A percentile compares a stretch with the other conserved stretches of the same genome.
These are phyloP conservation scores for Amazona guildingii DNA, from an alignment of 2,113 vertebrate species.

Conservation along the genomic window DNA sequence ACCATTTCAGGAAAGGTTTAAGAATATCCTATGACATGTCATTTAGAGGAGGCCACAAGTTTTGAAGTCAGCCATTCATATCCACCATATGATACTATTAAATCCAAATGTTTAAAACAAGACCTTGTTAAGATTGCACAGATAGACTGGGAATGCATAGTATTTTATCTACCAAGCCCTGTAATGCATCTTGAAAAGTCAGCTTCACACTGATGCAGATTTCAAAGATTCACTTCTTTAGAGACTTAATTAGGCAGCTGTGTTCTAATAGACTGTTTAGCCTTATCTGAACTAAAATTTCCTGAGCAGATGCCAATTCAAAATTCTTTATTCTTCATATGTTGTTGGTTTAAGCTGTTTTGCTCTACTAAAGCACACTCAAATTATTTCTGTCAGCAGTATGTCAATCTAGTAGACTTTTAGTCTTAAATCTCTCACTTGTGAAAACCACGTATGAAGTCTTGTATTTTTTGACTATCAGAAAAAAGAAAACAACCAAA, in stretches of 20 bases:
- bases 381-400: background rate
- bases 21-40: background rate
- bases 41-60: background rate
- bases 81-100: background rate
- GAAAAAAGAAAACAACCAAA: background rate
- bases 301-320: background rate
- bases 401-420: background rate
- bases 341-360: background rate
- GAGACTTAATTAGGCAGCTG: constrained; percentile 8
- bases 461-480: background rate
- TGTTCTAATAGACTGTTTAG: background rate
- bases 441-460: background rate
- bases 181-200: background rate
- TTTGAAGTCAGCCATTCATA: constrained; percentile 16
- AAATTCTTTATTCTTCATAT: background rate
- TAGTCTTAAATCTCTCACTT: background rate
- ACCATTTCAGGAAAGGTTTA: background rate
- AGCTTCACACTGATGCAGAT: background rate
- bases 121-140: constrained; percentile 40
- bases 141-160: background rate
- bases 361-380: background rate
- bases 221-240: background rate
- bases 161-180: background rate
- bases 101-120: constrained; percentile 16
- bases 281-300: background rate